Evolutionary conservation across 2,888 invertebrate genomes (phyloP).

Genomic region (Norana najaformis): DNA sequence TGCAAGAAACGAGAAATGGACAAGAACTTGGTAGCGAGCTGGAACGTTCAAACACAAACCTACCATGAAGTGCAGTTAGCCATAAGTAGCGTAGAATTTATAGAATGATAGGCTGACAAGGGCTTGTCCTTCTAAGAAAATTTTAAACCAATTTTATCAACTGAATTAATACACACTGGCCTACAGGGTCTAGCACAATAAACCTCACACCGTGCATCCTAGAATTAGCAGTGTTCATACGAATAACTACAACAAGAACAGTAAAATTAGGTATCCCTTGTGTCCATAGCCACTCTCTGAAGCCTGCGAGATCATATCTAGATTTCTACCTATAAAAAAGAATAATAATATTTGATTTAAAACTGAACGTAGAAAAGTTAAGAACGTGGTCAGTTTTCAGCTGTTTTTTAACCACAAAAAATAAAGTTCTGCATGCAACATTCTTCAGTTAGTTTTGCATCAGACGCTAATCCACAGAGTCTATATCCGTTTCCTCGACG

Average conservation of each 20-base stretch:
- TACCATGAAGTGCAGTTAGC: neutral
- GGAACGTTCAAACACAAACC: neutral
- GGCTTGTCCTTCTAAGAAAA: neutral
- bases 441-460: neutral
- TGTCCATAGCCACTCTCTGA: neutral
- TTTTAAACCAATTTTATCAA: neutral
- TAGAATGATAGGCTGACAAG: neutral
- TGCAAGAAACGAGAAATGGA: conserved; percentile 7
- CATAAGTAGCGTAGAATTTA: neutral
- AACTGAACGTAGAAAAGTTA: too few species aligned
- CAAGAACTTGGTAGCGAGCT: neutral
- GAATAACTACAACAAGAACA: neutral
- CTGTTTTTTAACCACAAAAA: too few species aligned
- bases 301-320: neutral
- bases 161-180: neutral
- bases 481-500: neutral
- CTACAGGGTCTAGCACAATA: neutral
- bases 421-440: too few species aligned
- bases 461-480: neutral
- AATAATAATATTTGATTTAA: too few species aligned
- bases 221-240: neutral
- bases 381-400: too few species aligned
- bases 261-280: too few species aligned
- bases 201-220: neutral
- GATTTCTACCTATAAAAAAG: too few species aligned